Percentiles rank a stretch among this genome's conserved stretches.
These are phyloP conservation scores for Myotis findleyi DNA, from an alignment of 2,797 vertebrate species.

Conservation along the genomic window DNA sequence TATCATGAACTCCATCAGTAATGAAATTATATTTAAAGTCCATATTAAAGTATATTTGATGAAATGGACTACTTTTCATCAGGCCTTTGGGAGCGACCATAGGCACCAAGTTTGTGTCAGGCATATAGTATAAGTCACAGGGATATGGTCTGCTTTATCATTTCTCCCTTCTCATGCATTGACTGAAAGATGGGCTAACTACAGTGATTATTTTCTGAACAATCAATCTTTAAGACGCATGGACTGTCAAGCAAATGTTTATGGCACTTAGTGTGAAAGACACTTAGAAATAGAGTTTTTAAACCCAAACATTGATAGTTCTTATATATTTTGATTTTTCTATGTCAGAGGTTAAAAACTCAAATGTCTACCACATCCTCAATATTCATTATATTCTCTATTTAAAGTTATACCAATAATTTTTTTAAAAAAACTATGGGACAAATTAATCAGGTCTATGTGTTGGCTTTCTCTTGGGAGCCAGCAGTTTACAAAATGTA, in stretches of 20 bases:
- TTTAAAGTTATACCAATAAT: background rate
- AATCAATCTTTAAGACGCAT: background rate
- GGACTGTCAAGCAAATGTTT: background rate
- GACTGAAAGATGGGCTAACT: background rate
- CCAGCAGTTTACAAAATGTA: background rate
- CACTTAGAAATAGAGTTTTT: conserved; percentile 21
- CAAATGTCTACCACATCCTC: background rate
- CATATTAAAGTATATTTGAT: background rate
- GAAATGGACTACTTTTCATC: background rate
- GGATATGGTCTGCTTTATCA: background rate
- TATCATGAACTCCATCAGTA: background rate
- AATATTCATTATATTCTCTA: background rate
- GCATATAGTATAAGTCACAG: background rate
- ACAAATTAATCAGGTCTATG: background rate
- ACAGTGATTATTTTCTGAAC: conserved; percentile 41
- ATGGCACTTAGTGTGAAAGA: background rate
- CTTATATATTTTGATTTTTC: background rate
- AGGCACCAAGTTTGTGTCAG: background rate
- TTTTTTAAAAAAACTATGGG: background rate
- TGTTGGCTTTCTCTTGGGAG: background rate
- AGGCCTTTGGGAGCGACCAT: background rate
- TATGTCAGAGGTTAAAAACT: background rate
- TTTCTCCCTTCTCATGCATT: background rate
- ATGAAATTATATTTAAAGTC: background rate
- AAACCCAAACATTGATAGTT: background rate